Evolutionary conservation across 2,113 vertebrate species (phyloP).

Genomic region (Corythornis madagascariensis): DNA sequence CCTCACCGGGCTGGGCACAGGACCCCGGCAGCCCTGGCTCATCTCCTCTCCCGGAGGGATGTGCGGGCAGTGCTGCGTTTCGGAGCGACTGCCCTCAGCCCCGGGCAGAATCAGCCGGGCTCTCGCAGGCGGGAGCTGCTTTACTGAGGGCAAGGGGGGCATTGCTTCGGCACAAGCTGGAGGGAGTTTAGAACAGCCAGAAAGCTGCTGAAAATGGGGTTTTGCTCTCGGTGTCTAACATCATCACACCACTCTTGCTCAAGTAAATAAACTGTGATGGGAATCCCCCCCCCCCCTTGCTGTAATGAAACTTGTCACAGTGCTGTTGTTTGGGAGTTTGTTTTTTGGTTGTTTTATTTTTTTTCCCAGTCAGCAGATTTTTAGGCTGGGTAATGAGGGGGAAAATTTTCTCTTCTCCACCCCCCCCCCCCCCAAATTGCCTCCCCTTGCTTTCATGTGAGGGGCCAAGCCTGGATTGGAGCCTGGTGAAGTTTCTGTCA

Average conservation of each 20-base stretch:
- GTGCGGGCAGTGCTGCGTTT: background rate
- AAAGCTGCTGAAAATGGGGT: background rate
- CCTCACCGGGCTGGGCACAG: background rate
- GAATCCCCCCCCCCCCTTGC: background rate
- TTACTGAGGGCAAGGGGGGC: background rate
- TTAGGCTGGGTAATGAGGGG: slow-evolving; percentile 37
- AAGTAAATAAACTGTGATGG: slow-evolving; percentile 31
- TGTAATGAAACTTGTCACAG: slow-evolving; percentile 29
- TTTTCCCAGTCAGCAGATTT: slow-evolving; percentile 53
- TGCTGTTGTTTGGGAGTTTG: background rate
- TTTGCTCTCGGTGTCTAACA: background rate
- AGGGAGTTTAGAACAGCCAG: background rate
- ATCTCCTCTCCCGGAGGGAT: rapidly evolving
- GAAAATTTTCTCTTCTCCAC: background rate
- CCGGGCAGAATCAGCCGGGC: background rate
- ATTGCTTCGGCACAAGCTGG: background rate
- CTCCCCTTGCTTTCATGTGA: slow-evolving; percentile 35
- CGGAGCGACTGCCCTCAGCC: background rate
- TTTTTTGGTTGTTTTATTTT: background rate
- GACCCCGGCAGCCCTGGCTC: background rate
- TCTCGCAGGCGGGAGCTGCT: background rate
- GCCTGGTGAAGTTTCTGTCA: slow-evolving; percentile 75
- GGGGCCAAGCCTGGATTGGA: slow-evolving; percentile 64
- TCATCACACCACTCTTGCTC: background rate
- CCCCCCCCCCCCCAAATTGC: background rate